These are phyloP conservation scores for Chloroclystis v-ata DNA, from an alignment of 2,888 invertebrate genomes.

Conservation along the genomic window DNA sequence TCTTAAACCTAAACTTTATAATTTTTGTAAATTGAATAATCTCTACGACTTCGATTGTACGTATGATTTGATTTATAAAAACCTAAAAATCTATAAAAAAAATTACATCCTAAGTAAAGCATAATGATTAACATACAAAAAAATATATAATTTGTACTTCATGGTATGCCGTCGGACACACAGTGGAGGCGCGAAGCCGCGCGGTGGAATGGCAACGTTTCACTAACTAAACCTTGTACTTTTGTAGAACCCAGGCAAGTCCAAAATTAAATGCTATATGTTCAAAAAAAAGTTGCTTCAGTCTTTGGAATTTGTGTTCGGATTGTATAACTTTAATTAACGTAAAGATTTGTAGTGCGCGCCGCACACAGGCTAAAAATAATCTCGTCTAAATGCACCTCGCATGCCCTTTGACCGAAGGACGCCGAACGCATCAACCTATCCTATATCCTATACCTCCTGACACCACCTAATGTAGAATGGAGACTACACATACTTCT, in stretches of 20 bases:
- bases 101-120: conserved; percentile 68
- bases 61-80: conserved; percentile 44
- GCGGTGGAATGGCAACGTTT: conserved; percentile 42
- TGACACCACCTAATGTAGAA: too few species aligned
- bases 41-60: conserved; percentile 52
- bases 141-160: conserved; percentile 72
- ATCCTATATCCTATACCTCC: too few species aligned
- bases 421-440: background rate
- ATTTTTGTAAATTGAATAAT: conserved; percentile 47
- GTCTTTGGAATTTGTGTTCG: conserved; percentile 50
- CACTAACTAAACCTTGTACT: conserved; percentile 27
- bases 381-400: conserved; percentile 18
- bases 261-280: conserved; percentile 20
- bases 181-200: background rate
- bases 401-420: conserved; percentile 9
- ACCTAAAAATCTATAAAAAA: conserved; percentile 49
- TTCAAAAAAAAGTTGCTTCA: conserved; percentile 35
- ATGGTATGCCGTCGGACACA: conserved; percentile 49
- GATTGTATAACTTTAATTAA: conserved; percentile 29
- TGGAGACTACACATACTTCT: too few species aligned
- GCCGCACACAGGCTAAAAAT: conserved; percentile 14
- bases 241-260: conserved; percentile 7
- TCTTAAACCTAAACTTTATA: conserved; percentile 50
- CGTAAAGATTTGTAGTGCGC: conserved; percentile 12
- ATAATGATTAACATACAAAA: conserved; percentile 68